Conservation (phyloP, 2,797 vertebrate species). For the Prionace glauca region DNA sequence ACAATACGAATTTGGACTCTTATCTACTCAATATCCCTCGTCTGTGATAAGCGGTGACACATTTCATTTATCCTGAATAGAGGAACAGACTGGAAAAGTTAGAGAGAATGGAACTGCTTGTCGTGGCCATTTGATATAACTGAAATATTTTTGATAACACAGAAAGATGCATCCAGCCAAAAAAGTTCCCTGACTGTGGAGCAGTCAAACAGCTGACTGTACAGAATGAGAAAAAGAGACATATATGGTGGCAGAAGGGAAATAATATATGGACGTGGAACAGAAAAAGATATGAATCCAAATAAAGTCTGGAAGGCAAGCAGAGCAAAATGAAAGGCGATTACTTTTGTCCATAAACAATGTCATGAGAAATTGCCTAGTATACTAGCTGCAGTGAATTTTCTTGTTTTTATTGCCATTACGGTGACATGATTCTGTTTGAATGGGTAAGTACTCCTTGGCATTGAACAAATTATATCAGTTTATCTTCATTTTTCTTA, state of each 20-base stretch:
- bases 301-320: not conserved
- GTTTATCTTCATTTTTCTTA: not conserved
- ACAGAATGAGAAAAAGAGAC: not conserved
- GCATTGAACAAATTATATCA: conserved; percentile 14
- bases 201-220: not conserved
- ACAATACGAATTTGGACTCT: not conserved
- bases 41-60: not conserved
- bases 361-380: not conserved
- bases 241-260: not conserved
- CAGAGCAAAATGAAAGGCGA: not conserved
- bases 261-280: not conserved
- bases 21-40: not conserved
- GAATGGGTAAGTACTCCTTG: no score
- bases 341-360: not conserved
- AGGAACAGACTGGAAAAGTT: not conserved
- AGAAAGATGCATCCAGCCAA: not conserved
- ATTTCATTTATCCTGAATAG: not conserved
- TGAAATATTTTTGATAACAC: not conserved
- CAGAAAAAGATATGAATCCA: not conserved
- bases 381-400: not conserved
- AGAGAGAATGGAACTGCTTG: not conserved
- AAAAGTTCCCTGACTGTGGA: not conserved
- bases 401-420: not conserved
- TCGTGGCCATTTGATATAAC: not conserved
- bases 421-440: not conserved